Base-by-base conservation (phyloP, 2,888 invertebrate genomes). In the Sesia bembeciformis region DNA sequence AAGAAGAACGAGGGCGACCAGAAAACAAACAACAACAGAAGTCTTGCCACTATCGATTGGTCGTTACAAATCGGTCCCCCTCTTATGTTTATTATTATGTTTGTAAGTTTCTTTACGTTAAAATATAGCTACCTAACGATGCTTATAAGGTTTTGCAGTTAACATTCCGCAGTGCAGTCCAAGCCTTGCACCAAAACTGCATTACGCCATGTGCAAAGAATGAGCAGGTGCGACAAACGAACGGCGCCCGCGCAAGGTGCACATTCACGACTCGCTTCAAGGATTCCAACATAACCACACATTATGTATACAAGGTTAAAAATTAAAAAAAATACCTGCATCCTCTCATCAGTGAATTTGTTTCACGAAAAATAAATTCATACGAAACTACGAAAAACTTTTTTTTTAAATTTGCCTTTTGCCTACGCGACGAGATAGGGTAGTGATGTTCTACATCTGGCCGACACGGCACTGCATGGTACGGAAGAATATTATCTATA, bases 121-220 rank as follows among this genome's bases (percentile, higher is more conserved):
- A 23, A 23, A 23, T 46, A 46, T 46, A 8, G 46, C n/a, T 23
- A 46, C 46, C 23, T 46, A 46, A 46, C 60, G 57, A 58, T 62
- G 64, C 63, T 68, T 70, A 62, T 64, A 66, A 63, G 66, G 67
- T 63, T 70, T 66, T 64, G 39, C 38, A 8, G 23, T 23, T 7
- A 39, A 50, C 39, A 50, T 63, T 59, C 65, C 60, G 67, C 66
- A 74, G 78, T 78, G 79, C 74, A 66, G 76, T 75, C 64, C 71
- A 80, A 79, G 74, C 78, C 71, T 68, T 75, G 74, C 72, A 68
- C 71, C 74, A 60, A 78, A 81, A 77, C 70, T 77, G 70, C 74
- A 78, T 83, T 80, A 81, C 83, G 81, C 76, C 86, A 87, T 82
- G 72, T 84, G 84, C 74, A 74, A 71, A 70, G 76, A 77, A 77